A percentile compares a stretch with the other conserved stretches of the same genome.
Conservation (phyloP, 1,140 invertebrate genomes). For the Nymphalis io region DNA sequence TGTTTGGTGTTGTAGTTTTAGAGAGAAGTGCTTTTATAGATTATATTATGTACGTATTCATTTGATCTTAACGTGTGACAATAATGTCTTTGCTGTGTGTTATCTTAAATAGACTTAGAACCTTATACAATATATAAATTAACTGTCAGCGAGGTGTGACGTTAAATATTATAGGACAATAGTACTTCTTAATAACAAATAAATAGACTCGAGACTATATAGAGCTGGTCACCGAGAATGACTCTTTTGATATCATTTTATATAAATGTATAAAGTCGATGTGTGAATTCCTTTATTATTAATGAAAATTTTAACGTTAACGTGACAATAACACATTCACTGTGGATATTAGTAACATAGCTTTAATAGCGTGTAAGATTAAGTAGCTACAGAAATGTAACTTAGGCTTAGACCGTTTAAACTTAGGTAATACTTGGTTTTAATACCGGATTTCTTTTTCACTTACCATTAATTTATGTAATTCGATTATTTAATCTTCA, state of each 20-base stretch:
- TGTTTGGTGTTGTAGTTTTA: constrained; percentile 74
- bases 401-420: not conserved
- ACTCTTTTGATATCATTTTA: constrained; percentile 34
- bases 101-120: not conserved
- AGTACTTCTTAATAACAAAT: not conserved
- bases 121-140: not conserved
- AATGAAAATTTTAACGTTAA: constrained; percentile 1
- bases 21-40: constrained; percentile 73
- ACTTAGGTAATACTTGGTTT: not conserved
- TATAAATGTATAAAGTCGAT: constrained; percentile 12
- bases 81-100: not conserved
- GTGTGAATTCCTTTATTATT: not conserved
- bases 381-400: constrained; percentile 14
- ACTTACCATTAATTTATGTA: not conserved
- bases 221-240: not conserved
- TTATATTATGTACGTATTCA: constrained; percentile 31
- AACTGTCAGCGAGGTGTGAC: too few species aligned
- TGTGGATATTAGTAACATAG: constrained; percentile 64
- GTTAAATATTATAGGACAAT: not conserved
- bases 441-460: not conserved
- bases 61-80: not conserved
- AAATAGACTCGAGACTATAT: not conserved
- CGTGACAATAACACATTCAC: constrained; percentile 21
- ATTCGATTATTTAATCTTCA: not conserved
- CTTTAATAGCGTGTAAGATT: constrained; percentile 66